phyloP scores from a whole-genome alignment of 2,888 invertebrate species.

The Pseudococcus jackbeardsleyi region DNA sequence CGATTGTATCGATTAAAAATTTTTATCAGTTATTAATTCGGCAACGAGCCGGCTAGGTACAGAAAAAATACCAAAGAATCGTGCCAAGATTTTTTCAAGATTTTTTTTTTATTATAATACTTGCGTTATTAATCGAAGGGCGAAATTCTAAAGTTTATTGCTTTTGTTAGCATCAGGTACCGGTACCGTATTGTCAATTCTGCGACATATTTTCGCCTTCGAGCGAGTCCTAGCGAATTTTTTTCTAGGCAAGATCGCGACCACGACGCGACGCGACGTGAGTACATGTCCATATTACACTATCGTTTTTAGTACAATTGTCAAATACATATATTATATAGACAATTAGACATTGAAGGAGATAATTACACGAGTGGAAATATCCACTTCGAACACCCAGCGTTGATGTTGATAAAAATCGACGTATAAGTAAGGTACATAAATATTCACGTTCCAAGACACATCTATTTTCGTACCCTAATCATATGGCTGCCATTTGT shows the following conservation, averaged over 20 bases:
- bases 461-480: neutral
- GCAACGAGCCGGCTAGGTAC: too few species aligned
- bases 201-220: neutral
- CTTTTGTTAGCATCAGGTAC: neutral
- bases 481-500: neutral
- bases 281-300: neutral
- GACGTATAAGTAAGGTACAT: neutral
- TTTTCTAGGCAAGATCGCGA: neutral
- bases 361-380: too few species aligned
- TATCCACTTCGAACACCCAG: neutral
- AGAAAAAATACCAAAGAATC: neutral
- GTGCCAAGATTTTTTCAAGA: constrained; percentile 38
- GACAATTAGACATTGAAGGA: too few species aligned
- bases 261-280: neutral
- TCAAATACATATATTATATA: neutral
- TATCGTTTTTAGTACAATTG: neutral
- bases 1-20: constrained; percentile 18
- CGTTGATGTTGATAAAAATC: neutral
- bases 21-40: constrained; percentile 50
- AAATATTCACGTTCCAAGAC: neutral
- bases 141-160: neutral
- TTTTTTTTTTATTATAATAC: neutral
- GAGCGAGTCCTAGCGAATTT: neutral
- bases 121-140: constrained; percentile 9
- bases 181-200: neutral